Evolutionary conservation across 2,113 vertebrate species (phyloP).

Genomic region (Callionymus lyra): DNA sequence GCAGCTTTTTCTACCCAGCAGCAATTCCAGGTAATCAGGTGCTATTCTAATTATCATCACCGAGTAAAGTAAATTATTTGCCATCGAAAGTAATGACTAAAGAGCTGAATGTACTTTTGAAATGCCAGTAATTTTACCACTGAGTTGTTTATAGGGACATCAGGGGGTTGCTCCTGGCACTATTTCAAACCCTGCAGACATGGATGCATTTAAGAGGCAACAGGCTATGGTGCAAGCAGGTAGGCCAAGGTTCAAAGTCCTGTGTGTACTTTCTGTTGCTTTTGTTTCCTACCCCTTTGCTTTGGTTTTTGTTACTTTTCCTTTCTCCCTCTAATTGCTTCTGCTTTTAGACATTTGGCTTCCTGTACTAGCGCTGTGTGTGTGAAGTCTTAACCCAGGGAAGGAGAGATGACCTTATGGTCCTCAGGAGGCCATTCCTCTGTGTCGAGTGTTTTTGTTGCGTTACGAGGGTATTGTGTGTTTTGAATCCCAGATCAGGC

Average conservation of each 20-base stretch:
- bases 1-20: conserved; percentile 85
- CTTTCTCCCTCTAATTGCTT: conserved; percentile 71
- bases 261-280: conserved; percentile 42
- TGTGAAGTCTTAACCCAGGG: conserved; percentile 62
- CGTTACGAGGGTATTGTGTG: conserved; percentile 79
- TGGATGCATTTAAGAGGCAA: conserved; percentile 91
- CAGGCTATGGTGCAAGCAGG: conserved; percentile 85
- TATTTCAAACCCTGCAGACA: conserved; percentile 75
- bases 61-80: background rate
- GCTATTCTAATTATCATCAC: conserved; percentile 8
- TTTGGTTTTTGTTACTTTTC: conserved; percentile 56
- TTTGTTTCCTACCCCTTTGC: conserved; percentile 57
- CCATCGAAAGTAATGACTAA: background rate
- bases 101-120: conserved; percentile 2
- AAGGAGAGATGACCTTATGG: conserved; percentile 62
- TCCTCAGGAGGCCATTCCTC: conserved; percentile 63
- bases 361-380: conserved; percentile 71
- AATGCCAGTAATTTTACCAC: background rate
- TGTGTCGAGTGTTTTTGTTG: conserved; percentile 67
- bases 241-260: conserved; percentile 59
- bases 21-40: conserved; percentile 79
- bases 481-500: conserved; percentile 95
- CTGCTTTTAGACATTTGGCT: conserved; percentile 74
- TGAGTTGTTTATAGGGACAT: conserved; percentile 70
- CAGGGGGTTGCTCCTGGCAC: conserved; percentile 68